Evolutionary conservation across 2,797 vertebrate genomes (phyloP).

Genomic region (Phalanger gymnotis): DNA sequence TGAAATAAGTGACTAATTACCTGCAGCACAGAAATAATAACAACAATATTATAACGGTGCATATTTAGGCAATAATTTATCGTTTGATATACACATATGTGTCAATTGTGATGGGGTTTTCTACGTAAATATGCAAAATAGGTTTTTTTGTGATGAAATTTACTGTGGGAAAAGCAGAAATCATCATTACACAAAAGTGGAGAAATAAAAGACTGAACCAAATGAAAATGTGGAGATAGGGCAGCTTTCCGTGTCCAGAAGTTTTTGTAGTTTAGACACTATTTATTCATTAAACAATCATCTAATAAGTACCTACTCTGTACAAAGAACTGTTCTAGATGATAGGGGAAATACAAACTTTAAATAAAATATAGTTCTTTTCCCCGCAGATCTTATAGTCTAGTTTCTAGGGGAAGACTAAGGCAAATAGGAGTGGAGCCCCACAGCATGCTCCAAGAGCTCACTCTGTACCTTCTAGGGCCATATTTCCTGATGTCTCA

Average conservation of each 20-base stretch:
- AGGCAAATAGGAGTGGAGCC: background rate
- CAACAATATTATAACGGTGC: background rate
- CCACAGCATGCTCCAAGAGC: background rate
- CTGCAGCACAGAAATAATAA: background rate
- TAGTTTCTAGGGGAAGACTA: background rate
- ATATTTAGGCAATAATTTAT: background rate
- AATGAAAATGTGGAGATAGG: conserved; percentile 29
- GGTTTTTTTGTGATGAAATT: conserved; percentile 53
- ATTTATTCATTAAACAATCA: background rate
- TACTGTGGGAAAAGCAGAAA: conserved; percentile 27
- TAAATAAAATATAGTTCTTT: background rate
- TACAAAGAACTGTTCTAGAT: background rate
- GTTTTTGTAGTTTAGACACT: conserved; percentile 7
- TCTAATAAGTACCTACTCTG: background rate
- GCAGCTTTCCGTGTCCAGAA: background rate
- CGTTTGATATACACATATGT: conserved; percentile 1
- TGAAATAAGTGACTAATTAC: background rate
- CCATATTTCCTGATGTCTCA: background rate
- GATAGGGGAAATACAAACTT: background rate
- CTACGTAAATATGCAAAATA: conserved; percentile 33
- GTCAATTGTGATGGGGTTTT: conserved; percentile 46
- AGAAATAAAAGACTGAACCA: conserved; percentile 9
- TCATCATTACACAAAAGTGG: conserved; percentile 3
- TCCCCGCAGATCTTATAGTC: background rate
- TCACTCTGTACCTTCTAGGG: background rate